Percentiles rank a stretch among this genome's conserved stretches.
Evolutionary conservation across 2,113 vertebrate species (phyloP).

Genomic region (Piaya cayana): DNA sequence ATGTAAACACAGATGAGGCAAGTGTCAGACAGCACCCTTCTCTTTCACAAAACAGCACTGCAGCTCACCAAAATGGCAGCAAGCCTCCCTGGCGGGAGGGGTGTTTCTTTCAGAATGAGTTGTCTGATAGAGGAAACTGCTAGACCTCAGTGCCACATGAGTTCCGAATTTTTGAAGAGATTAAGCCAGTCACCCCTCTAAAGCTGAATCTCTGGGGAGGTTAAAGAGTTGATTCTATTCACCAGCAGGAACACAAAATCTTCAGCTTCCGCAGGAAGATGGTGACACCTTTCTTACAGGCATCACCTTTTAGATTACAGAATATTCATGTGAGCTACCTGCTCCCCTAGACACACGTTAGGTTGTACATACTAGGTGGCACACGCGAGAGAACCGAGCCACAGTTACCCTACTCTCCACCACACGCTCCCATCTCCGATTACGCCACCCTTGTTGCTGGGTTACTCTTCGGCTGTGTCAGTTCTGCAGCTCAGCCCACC

Average conservation of each 20-base stretch:
- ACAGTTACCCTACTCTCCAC: not conserved
- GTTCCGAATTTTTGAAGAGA: not conserved
- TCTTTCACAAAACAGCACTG: not conserved
- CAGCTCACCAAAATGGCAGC: not conserved
- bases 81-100: too few relatives aligned
- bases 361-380: not conserved
- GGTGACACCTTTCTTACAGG: not conserved
- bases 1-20: not conserved
- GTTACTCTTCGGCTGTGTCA: not conserved
- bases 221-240: not conserved
- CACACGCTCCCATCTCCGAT: not conserved
- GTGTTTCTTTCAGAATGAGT: not conserved
- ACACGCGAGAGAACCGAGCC: not conserved
- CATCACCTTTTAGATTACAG: not conserved
- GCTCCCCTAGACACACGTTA: not conserved
- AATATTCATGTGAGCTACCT: not conserved
- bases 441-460: not conserved
- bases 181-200: not conserved
- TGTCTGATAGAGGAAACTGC: not conserved
- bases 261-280: not conserved
- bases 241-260: not conserved
- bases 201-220: not conserved
- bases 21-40: not conserved
- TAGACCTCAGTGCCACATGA: not conserved
- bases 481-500: not conserved